Evolutionary conservation across 2,113 vertebrate genomes (phyloP).

Genomic region (Bubo bubo): DNA sequence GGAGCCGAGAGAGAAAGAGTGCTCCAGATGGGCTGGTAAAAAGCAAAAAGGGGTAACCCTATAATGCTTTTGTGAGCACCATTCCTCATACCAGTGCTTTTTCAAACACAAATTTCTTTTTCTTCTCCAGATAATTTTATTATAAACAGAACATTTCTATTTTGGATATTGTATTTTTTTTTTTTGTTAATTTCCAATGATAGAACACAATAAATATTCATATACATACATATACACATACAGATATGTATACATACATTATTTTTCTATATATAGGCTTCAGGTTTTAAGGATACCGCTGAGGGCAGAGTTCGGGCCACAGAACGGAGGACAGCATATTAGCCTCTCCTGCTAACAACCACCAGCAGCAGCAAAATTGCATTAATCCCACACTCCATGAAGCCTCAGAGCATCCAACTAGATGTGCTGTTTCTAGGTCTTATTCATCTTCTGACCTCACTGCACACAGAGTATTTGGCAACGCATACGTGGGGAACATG

Average conservation of each 20-base stretch:
- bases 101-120: background rate
- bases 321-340: background rate
- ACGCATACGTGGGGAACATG: fast-evolving
- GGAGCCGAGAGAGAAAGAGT: background rate
- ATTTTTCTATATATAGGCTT: background rate
- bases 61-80: background rate
- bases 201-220: background rate
- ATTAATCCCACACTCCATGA: background rate
- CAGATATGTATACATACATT: background rate
- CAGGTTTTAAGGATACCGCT: background rate
- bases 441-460: background rate
- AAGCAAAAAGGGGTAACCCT: background rate
- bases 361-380: background rate
- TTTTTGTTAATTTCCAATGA: background rate
- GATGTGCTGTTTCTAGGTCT: background rate
- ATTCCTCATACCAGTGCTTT: background rate
- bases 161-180: background rate
- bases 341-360: background rate
- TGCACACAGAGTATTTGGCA: background rate
- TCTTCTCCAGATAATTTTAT: background rate
- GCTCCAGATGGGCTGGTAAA: background rate
- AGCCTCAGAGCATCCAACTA: background rate
- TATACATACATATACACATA: background rate
- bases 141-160: background rate
- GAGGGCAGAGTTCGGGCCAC: background rate